A percentile compares a stretch with the other conserved stretches of the same genome.
These are phyloP conservation scores for Lates japonicus DNA, from an alignment of 2,797 vertebrate genomes.

Conservation along the genomic window DNA sequence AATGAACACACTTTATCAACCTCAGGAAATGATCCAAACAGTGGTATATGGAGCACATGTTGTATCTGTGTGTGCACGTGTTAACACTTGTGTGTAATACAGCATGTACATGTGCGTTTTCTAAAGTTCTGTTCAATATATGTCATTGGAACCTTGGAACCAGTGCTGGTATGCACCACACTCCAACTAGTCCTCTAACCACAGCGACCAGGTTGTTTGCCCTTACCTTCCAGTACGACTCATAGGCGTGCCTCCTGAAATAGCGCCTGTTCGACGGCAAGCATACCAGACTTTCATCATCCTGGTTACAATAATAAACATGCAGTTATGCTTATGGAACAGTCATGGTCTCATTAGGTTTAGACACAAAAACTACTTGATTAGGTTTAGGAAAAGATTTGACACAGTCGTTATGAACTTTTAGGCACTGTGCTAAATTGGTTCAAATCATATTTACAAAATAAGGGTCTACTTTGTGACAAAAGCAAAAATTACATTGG, in stretches of 20 bases:
- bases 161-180: neutral
- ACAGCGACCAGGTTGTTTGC: neutral
- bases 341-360: neutral
- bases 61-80: neutral
- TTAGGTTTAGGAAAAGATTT: neutral
- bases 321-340: neutral
- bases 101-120: constrained; percentile 15
- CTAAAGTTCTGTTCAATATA: constrained; percentile 30
- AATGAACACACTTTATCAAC: constrained; percentile 67
- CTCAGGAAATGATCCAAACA: constrained; percentile 50
- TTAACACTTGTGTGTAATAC: constrained; percentile 4
- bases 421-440: too few species aligned
- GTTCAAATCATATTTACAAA: too few species aligned
- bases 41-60: neutral
- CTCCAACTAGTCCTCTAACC: neutral
- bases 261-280: neutral
- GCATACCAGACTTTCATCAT: neutral
- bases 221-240: neutral
- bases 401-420: too few species aligned
- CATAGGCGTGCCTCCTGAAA: neutral
- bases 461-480: too few species aligned
- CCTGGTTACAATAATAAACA: neutral
- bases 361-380: neutral
- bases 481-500: too few species aligned
- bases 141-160: constrained; percentile 53